Base-by-base conservation (phyloP, 2,888 invertebrate genomes). In the Syrphus vitripennis region DNA sequence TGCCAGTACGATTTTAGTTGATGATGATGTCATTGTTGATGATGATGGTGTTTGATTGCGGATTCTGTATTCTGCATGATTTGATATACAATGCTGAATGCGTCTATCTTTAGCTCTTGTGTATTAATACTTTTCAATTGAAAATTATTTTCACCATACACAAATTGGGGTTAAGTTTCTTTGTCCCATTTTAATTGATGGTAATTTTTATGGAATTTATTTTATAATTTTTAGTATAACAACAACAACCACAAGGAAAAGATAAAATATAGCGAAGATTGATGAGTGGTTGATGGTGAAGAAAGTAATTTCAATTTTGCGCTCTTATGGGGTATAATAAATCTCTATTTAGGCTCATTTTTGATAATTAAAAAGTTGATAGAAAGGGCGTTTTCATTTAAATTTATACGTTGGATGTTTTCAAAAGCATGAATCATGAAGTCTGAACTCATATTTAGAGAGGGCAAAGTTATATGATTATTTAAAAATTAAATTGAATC, bases 161-260 rank as follows among this genome's bases (percentile, higher is more conserved):
- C 40, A 59, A 84, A 84, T 84, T 84, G 83, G 76, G 83, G 83
- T 84, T 84, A 84, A 84, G 80, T 84, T 80, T 57, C 80, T 75
- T 80, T 70, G 79, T 75, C 75, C 70, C 80, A 55, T 71, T 76
- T 80, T 84, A 84, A 84, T 84, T 84, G 80, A 75, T 80, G 75
- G 65, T 80, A 80, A 76, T 84, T 76, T 57, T 29, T 55, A 10
- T 61, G 78, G 78, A 83, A 78, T 76, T 76, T 61, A 37, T 40
- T n/a, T n/a, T 70, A 12, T 12, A 67, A 67, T 31, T 31, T 48
- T 29, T 21, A 48, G 21, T 14, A 31, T 6, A 48, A 21, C 10
- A 45, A 26, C 26, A 42, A 42, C 45, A 21, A 19, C 1, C 14
- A 45, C 2, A 16, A 7, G 16, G 6, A 63, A n/a, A 45, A n/a